These are phyloP conservation scores for Hymenopus coronatus DNA, from an alignment of 2,888 invertebrate species.

Conservation along the genomic window DNA sequence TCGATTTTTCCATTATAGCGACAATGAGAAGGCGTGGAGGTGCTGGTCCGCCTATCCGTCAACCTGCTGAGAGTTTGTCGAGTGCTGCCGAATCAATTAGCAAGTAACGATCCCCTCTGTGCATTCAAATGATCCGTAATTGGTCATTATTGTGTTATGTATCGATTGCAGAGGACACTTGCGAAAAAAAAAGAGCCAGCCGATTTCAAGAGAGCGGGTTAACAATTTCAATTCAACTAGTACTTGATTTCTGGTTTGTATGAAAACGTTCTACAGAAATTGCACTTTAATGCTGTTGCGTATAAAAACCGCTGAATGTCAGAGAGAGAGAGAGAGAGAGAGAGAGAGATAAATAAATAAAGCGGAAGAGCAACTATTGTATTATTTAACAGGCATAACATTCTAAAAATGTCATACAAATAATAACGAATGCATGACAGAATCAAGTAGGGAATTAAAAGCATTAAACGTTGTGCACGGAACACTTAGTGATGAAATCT, in stretches of 20 bases:
- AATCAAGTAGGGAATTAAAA: too few relatives aligned
- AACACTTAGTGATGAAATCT: too few relatives aligned
- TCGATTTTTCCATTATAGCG: background rate
- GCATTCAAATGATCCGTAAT: background rate
- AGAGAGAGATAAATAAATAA: too few relatives aligned
- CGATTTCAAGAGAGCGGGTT: background rate
- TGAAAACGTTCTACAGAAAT: background rate
- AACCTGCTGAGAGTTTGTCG: background rate
- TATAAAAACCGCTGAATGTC: too few relatives aligned
- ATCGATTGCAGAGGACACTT: background rate
- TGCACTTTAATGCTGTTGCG: background rate
- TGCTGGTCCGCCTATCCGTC: background rate
- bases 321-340: too few relatives aligned
- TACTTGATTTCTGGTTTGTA: background rate
- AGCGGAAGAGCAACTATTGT: too few relatives aligned
- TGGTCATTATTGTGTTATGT: background rate
- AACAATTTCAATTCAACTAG: background rate
- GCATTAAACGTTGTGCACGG: too few relatives aligned
- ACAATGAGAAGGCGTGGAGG: background rate
- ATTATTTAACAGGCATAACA: too few relatives aligned
- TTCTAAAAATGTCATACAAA: too few relatives aligned
- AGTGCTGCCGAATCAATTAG: slow-evolving; percentile 1
- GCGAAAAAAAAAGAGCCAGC: background rate
- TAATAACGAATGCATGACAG: too few relatives aligned
- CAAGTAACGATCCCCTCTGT: background rate